These are phyloP conservation scores for Zelleria hepariella DNA, from an alignment of 2,888 invertebrate genomes.

Conservation along the genomic window DNA sequence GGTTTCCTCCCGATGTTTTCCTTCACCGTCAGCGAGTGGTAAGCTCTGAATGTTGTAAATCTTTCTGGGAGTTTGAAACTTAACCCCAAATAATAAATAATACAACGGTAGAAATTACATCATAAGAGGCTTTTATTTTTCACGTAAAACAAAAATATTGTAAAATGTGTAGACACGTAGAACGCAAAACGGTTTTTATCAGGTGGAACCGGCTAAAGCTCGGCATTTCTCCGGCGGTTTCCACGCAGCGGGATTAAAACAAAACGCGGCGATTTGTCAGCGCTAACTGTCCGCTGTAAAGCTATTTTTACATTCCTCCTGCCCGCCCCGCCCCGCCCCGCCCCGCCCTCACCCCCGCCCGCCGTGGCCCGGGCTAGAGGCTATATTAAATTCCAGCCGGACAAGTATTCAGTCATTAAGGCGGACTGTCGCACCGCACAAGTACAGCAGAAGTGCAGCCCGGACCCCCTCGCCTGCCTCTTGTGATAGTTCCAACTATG, in stretches of 20 bases:
- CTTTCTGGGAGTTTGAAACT: no score
- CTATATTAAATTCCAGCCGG: conserved; percentile 36
- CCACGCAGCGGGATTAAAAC: not conserved
- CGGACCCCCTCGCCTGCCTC: no score
- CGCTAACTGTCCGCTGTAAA: not conserved
- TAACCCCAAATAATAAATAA: no score
- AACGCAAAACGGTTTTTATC: no score
- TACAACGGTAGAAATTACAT: no score
- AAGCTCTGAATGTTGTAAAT: no score
- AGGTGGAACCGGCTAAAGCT: not conserved
- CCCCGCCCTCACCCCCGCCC: not conserved
- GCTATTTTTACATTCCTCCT: conserved; percentile 1
- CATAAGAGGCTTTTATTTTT: no score
- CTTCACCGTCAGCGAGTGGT: no score
- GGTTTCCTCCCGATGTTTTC: no score
- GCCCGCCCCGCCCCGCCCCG: not conserved
- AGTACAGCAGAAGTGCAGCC: not conserved
- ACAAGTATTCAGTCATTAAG: conserved; percentile 36
- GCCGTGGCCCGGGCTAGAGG: not conserved
- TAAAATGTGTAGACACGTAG: no score
- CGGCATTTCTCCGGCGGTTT: not conserved
- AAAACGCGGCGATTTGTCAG: not conserved
- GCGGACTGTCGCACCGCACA: conserved; percentile 1
- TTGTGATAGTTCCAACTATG: no score
- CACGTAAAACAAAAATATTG: no score